Conservation (phyloP, 2,113 vertebrate genomes). For the cat (Felis catus) region F.catus_Fca126_mat1.0 CM031418.1:55513001-55513500, state of each 20-base stretch:
- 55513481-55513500: not conserved
- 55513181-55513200: not conserved
- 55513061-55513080: not conserved
- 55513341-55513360: not conserved
- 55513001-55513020: not conserved
- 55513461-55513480: not conserved
- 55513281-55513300: constrained; percentile 19
- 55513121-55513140: not conserved
- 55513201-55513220: not conserved
- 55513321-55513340: not conserved
- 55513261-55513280: not conserved
- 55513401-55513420: not conserved
- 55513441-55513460: not conserved
- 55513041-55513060: not conserved
- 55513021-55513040: not conserved
- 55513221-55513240: not conserved
- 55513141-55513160: not conserved
- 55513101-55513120: not conserved
- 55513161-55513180: not conserved
- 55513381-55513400: not conserved
- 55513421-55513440: not conserved
- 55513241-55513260: not conserved
- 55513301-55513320: not conserved
- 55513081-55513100: not conserved
- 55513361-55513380: not conserved